phyloP scores from a whole-genome alignment of 2,888 invertebrate species.

The Pristionchus fissidentatus region DNA sequence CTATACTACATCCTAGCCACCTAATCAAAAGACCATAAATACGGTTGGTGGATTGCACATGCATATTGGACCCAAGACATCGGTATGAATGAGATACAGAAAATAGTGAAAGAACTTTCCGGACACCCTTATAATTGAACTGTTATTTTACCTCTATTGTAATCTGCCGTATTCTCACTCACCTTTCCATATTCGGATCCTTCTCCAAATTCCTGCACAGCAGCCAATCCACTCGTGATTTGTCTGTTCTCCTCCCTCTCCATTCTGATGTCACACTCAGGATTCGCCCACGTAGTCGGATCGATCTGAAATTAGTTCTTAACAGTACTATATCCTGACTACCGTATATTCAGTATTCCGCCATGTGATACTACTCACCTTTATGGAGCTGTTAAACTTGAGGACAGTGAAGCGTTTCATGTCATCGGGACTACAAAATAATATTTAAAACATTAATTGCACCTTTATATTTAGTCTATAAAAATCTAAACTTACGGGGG shows the following conservation, averaged over 20 bases:
- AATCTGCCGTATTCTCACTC: not conserved
- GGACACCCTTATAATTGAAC: too few species aligned
- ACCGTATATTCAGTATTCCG: not conserved
- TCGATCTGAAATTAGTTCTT: conserved; percentile 40
- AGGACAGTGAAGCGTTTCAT: conserved; percentile 64
- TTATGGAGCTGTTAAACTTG: conserved; percentile 71
- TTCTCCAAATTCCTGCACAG: conserved; percentile 53
- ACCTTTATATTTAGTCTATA: not conserved
- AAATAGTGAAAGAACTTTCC: too few species aligned
- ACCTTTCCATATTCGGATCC: conserved; percentile 45
- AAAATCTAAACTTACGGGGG: conserved; percentile 53
- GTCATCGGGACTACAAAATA: conserved; percentile 56
- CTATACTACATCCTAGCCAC: too few species aligned
- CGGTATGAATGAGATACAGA: too few species aligned
- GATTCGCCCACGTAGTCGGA: conserved; percentile 58
- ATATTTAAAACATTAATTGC: not conserved
- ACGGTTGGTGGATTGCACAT: too few species aligned
- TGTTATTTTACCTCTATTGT: not conserved
- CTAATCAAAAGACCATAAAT: too few species aligned
- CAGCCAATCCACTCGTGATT: conserved; percentile 57
- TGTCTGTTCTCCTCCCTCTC: conserved; percentile 71
- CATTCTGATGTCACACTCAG: conserved; percentile 63
- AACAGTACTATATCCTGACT: not conserved
- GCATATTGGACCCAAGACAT: too few species aligned
- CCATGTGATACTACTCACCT: conserved; percentile 64